Conservation (phyloP, 1,140 invertebrate species). For the Drosophila pachea region DNA sequence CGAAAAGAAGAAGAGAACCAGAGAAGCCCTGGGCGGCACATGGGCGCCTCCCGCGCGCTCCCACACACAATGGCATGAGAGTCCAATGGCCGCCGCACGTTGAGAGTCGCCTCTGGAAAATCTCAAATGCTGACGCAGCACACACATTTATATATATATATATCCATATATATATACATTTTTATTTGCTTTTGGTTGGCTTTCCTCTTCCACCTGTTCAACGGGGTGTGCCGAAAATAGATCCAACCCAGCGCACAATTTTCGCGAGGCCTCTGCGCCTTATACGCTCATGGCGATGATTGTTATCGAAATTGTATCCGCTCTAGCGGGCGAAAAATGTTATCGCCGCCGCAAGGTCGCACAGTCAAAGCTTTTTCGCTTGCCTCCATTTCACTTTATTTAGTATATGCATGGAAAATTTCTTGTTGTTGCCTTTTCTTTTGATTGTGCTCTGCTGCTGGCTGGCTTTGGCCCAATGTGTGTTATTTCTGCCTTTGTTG, state of each 20-base stretch:
- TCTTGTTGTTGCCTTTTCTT: background rate
- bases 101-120: constrained; percentile 53
- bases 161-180: background rate
- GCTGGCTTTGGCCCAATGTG: constrained; percentile 1
- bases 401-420: background rate
- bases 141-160: constrained; percentile 21
- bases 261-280: constrained; percentile 30
- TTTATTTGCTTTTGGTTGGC: background rate
- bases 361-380: constrained; percentile 7
- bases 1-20: too few species aligned
- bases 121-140: constrained; percentile 55
- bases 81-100: background rate
- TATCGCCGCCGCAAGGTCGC: constrained; percentile 31
- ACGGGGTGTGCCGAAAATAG: constrained; percentile 43
- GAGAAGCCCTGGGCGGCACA: too few species aligned
- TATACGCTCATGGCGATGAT: constrained; percentile 41
- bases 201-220: constrained; percentile 56
- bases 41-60: background rate
- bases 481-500: constrained; percentile 21
- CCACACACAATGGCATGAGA: background rate
- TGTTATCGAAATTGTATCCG: constrained; percentile 71
- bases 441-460: background rate
- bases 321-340: constrained; percentile 50
- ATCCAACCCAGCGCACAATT: constrained; percentile 57
- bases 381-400: constrained; percentile 1